Base-by-base conservation (phyloP, 1,140 invertebrate species). In the Penaeus indicus region DNA sequence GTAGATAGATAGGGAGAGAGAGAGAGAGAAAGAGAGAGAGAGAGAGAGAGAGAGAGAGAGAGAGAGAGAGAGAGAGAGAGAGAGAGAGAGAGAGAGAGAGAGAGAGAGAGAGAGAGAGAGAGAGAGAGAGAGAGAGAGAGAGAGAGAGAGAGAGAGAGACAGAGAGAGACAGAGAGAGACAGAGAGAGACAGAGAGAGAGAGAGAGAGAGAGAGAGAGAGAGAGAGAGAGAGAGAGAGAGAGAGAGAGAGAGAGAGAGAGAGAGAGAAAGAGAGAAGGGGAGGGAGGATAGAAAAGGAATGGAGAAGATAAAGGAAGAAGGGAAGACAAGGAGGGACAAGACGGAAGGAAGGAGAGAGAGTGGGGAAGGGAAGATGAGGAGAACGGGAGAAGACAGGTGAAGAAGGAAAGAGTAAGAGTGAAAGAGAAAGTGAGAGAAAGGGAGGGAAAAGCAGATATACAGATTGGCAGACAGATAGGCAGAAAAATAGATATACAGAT, bases 121-220 rank as follows among this genome's bases (percentile, higher is more conserved):
- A 32, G 1, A 32, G 16, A 18, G 16, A 21, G 16, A 16, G 16
- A 16, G 16, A 32, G 72, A 77, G 16, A 32, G 22, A 32, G 16
- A 27, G 72, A 16, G 32, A 27, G 22, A 32, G 3, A 18, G 32
- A 25, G 4, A 32, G 16, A 77, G 16, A 32, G 18, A 77, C 1
- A 25, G 32, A 32, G 16, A 27, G 25, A 77, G 25, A 32, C 1
- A 32, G 72, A 77, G 80, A 38, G 62, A 64, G 80, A 83, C 3
- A 21, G 54, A n/a, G 60, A 62, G n/a, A 64, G 80, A 62, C 7
- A 63, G 82, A 47, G 64, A 84, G 38, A 38, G 82, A 84, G 27
- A 67, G 82, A 69, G 61, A 84, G 78, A 83, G 47, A 38, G 42
- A 62, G 81, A 62, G 81, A 25, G 62, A 38, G 81, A 83, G 60